Evolutionary conservation across 2,888 invertebrate species (phyloP), one percentile per base, ranked within the genome.

Genomic region (Ophion slaviceki): DNA sequence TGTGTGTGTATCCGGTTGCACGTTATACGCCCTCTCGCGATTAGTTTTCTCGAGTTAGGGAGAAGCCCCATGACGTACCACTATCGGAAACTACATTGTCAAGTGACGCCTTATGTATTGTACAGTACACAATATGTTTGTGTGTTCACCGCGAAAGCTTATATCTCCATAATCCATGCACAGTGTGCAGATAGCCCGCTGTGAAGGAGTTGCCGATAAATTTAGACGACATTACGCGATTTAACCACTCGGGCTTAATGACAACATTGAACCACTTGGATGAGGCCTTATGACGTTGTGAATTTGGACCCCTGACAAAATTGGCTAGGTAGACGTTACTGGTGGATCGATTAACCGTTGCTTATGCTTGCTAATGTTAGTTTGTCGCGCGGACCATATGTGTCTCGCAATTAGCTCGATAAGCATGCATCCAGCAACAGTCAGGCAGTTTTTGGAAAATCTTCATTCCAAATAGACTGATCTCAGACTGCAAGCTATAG

Each of bases 1-100:
- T 40, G 57, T 74, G 40, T 14, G 40, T 70, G 67, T 70, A 86
- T 82, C 68, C 53, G 80, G 72, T 86, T 82, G 80, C 85, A 86
- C 80, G 82, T 66, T 74, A 53, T 47, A 62, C 59, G 47, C 74
- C 45, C 53, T 67, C 68, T 77, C 77, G 64, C 47, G 77, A 78
- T 64, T 53, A 64, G 74, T 67, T 80, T 83, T 62, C 74, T 17
- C 68, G 74, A 72, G 80, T 70, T 68, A 61, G 36, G 68, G 28
- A 67, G 61, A 72, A 57, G 74, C 79, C 66, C 45, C 59, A n/a
- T 66, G 36, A 67, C n/a, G 77, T 36, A 45, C 14, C 64, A 64
- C 10, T 61, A 32, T 59, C 47, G 59, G 47, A 77, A 83, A 67
- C 74, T 79, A 10, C 53, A 36, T 36, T 68, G 61, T 47, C 20